Evolutionary conservation across 2,888 invertebrate genomes (phyloP).

Genomic region (Orgyia antiqua): DNA sequence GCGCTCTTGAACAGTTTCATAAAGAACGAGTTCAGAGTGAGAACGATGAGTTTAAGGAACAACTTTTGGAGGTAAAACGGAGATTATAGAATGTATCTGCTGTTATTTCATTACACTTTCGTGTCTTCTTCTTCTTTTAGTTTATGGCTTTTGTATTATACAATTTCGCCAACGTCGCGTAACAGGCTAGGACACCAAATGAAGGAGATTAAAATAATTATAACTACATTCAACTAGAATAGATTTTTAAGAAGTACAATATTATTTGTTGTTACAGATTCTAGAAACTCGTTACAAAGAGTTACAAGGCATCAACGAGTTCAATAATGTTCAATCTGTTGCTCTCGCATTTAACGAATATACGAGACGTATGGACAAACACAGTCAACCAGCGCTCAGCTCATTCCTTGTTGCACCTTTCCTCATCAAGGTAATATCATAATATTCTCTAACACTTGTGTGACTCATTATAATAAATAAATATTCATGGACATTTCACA

Average conservation of each 20-base stretch:
- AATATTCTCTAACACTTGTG: not conserved
- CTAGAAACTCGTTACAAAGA: constrained; percentile 9
- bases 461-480: not conserved
- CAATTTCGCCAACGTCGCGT: too few species aligned
- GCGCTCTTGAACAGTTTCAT: constrained; percentile 12
- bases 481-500: too few species aligned
- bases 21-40: constrained; percentile 5
- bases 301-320: constrained; percentile 10
- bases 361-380: constrained; percentile 19
- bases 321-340: constrained; percentile 16
- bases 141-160: too few species aligned
- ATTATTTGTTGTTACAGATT: too few species aligned
- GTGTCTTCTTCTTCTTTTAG: too few species aligned
- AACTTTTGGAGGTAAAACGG: constrained; percentile 5
- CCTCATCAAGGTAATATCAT: constrained; percentile 14
- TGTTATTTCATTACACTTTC: too few species aligned
- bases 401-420: constrained; percentile 24
- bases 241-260: too few species aligned
- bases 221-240: too few species aligned
- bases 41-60: constrained; percentile 11
- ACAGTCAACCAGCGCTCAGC: constrained; percentile 21
- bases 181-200: too few species aligned
- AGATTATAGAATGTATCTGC: too few species aligned
- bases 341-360: constrained; percentile 13
- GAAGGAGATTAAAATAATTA: too few species aligned